Evolutionary conservation across 2,797 vertebrate genomes (phyloP).

Genomic region (Jordanella pulchra): DNA sequence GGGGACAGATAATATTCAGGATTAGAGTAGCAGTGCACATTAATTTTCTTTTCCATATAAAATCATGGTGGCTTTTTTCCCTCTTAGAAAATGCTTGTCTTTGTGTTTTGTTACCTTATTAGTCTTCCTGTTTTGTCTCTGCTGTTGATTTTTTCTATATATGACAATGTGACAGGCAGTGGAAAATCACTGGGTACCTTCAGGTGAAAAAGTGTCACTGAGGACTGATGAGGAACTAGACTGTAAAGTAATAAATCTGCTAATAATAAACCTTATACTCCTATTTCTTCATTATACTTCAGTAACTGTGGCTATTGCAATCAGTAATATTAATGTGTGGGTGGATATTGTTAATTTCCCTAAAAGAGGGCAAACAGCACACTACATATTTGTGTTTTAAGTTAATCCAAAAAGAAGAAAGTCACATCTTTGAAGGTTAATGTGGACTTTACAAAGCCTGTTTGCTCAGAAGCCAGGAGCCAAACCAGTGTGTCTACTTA

Average conservation of each 20-base stretch:
- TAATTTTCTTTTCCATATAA: slow-evolving; percentile 67
- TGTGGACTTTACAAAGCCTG: slow-evolving; percentile 7
- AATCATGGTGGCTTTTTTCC: slow-evolving; percentile 59
- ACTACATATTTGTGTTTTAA: slow-evolving; percentile 31
- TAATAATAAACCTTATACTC: slow-evolving; percentile 29
- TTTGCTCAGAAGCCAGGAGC: slow-evolving; percentile 13
- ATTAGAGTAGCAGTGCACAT: slow-evolving; percentile 51
- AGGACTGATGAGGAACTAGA: slow-evolving; percentile 44
- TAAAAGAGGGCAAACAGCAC: slow-evolving; percentile 14
- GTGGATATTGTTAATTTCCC: slow-evolving; percentile 41
- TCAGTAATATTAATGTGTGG: slow-evolving; percentile 53
- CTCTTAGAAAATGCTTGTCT: slow-evolving; percentile 67
- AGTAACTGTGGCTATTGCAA: slow-evolving; percentile 46
- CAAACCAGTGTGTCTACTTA: slow-evolving; percentile 1
- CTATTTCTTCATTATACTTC: slow-evolving; percentile 44
- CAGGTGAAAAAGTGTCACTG: slow-evolving; percentile 58
- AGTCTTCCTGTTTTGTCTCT: slow-evolving; percentile 65
- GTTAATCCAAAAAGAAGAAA: slow-evolving; percentile 20
- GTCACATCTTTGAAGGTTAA: slow-evolving; percentile 19
- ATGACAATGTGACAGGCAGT: slow-evolving; percentile 67
- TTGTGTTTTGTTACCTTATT: slow-evolving; percentile 77
- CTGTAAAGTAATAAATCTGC: slow-evolving; percentile 51
- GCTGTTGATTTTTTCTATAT: slow-evolving; percentile 58
- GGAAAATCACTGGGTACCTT: slow-evolving; percentile 59
- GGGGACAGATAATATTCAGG: slow-evolving; percentile 66